Conservation (phyloP, 2,797 vertebrate genomes). For the Channa striata region DNA sequence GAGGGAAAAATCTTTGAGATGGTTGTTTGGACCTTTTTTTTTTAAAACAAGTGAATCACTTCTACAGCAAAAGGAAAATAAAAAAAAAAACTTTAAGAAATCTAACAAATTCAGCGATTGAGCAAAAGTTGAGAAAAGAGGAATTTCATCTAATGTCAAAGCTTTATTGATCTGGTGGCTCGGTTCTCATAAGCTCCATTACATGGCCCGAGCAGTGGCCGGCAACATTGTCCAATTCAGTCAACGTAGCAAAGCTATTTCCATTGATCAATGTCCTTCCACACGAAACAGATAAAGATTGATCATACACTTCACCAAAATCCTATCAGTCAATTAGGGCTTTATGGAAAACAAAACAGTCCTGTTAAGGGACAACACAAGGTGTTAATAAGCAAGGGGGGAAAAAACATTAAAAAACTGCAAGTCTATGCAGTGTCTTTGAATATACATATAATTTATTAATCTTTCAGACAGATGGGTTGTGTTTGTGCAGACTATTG, state of each 20-base stretch:
- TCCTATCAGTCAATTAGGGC: conserved; percentile 83
- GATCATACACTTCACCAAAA: conserved; percentile 86
- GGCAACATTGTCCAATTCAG: conserved; percentile 79
- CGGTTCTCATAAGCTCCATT: conserved; percentile 80
- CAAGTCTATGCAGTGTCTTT: conserved; percentile 64
- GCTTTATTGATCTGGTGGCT: conserved; percentile 82
- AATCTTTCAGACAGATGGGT: conserved; percentile 75
- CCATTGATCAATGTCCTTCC: conserved; percentile 86
- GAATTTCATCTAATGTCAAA: conserved; percentile 83
- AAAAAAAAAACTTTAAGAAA: conserved; percentile 64
- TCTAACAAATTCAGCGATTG: conserved; percentile 72
- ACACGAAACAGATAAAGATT: conserved; percentile 85
- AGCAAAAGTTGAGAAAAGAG: conserved; percentile 73
- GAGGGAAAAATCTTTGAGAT: conserved; percentile 75
- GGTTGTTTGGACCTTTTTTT: conserved; percentile 77
- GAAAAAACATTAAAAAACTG: conserved; percentile 70
- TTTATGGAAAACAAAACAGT: conserved; percentile 79
- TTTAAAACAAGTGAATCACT: conserved; percentile 66
- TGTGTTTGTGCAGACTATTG: conserved; percentile 75
- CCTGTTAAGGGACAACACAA: conserved; percentile 68
- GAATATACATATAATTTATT: conserved; percentile 79
- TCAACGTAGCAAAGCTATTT: conserved; percentile 86
- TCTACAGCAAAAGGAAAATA: conserved; percentile 69
- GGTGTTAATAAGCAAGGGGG: conserved; percentile 70
- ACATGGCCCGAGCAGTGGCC: conserved; percentile 71